Evolutionary conservation across 2,113 vertebrate species (phyloP).

Genomic region (Furnarius figulus): DNA sequence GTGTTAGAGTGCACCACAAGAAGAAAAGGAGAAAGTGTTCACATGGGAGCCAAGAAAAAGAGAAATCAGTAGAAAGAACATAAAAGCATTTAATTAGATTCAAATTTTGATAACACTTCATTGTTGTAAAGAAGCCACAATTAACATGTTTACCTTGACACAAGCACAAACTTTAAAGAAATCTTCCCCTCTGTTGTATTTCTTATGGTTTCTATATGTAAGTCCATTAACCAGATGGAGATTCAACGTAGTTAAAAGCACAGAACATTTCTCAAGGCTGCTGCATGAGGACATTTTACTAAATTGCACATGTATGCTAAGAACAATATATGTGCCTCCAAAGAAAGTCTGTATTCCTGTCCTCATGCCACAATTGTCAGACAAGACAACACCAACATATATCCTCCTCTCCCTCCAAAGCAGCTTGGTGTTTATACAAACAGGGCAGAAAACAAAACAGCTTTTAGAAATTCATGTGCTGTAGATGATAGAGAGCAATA

Average conservation of each 20-base stretch:
- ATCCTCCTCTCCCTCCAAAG: background rate
- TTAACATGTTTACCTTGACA: background rate
- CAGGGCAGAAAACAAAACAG: background rate
- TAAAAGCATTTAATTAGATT: conserved; percentile 11
- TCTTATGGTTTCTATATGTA: background rate
- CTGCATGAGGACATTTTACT: background rate
- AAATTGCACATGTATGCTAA: background rate
- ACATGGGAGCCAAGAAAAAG: background rate
- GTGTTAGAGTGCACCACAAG: background rate
- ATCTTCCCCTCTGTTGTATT: background rate
- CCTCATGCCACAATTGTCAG: background rate
- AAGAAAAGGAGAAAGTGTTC: background rate
- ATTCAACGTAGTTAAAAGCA: background rate
- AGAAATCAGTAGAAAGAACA: background rate
- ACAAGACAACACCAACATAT: background rate
- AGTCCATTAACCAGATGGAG: background rate
- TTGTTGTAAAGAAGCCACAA: background rate
- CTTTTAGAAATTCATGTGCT: background rate
- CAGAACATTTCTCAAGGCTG: background rate
- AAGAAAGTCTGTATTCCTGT: background rate
- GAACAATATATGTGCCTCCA: background rate
- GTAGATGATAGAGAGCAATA: background rate
- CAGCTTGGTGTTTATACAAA: background rate
- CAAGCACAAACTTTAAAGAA: background rate
- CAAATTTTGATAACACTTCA: background rate